Conservation (phyloP, 1,140 invertebrate genomes). For the Thaumatotibia leucotreta region DNA sequence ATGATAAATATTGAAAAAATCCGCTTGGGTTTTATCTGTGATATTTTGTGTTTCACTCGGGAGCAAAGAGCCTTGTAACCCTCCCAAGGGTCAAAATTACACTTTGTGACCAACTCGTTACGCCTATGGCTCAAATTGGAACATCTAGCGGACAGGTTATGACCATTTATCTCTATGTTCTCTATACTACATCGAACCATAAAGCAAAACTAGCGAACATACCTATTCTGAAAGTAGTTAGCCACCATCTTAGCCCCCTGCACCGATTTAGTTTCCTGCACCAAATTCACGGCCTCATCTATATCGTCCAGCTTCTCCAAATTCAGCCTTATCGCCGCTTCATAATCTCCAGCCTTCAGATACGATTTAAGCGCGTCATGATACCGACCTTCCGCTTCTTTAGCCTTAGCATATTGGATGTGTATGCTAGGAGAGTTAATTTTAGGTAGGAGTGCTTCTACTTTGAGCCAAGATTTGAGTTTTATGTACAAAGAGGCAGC, state of each 20-base stretch:
- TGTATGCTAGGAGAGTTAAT: slow-evolving; percentile 95
- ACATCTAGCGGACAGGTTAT: too few relatives aligned
- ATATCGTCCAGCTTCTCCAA: slow-evolving; percentile 96
- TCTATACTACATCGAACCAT: too few relatives aligned
- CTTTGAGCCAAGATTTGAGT: slow-evolving; percentile 97
- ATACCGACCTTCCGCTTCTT: slow-evolving; percentile 95
- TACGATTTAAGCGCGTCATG: slow-evolving; percentile 94
- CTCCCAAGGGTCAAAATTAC: too few relatives aligned
- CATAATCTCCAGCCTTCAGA: slow-evolving; percentile 93
- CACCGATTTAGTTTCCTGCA: slow-evolving; percentile 92
- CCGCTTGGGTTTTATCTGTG: too few relatives aligned
- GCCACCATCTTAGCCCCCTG: slow-evolving; percentile 98
- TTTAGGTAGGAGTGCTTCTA: slow-evolving; percentile 91
- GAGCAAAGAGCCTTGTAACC: too few relatives aligned
- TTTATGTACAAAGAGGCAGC: slow-evolving; percentile 95
- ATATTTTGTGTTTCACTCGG: too few relatives aligned
- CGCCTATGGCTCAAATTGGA: too few relatives aligned
- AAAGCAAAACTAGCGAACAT: background rate
- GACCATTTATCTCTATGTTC: too few relatives aligned
- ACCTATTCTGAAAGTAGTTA: slow-evolving; percentile 92
- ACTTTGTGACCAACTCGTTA: too few relatives aligned
- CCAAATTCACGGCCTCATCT: slow-evolving; percentile 93
- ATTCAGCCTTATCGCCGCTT: slow-evolving; percentile 94
- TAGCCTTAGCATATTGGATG: slow-evolving; percentile 96
- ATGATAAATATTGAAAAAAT: too few relatives aligned